Percentiles rank a stretch among this genome's conserved stretches.
phyloP scores from a whole-genome alignment of 2,888 invertebrate species.

The Dicyrtomina minuta region DNA sequence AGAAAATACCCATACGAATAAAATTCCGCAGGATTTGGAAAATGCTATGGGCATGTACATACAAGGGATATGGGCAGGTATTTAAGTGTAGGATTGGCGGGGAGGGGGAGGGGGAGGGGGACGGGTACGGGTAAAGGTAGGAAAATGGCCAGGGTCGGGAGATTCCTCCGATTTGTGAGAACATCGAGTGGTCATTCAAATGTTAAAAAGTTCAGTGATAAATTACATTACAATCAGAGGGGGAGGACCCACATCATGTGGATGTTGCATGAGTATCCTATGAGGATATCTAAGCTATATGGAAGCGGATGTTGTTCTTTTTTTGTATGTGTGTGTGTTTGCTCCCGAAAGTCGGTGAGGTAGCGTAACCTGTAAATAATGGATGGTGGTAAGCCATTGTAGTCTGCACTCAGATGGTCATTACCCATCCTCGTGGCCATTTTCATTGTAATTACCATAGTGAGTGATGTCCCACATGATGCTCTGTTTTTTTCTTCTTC shows the following conservation, averaged over 20 bases:
- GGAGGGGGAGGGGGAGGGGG: too few relatives aligned
- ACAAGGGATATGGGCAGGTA: not conserved
- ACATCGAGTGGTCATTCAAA: conserved; percentile 7
- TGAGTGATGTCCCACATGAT: conserved; percentile 25
- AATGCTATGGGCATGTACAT: not conserved
- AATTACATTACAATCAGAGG: conserved; percentile 17
- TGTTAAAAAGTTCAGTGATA: conserved; percentile 20
- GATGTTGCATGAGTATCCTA: conserved; percentile 5
- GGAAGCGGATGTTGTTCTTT: not conserved
- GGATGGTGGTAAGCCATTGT: not conserved
- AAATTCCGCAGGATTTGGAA: not conserved
- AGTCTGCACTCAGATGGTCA: conserved; percentile 9
- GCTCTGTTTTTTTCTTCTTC: not conserved
- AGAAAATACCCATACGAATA: too few relatives aligned
- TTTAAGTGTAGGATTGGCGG: too few relatives aligned
- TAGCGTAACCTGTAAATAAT: conserved; percentile 2
- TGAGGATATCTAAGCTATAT: not conserved
- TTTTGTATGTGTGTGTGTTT: not conserved
- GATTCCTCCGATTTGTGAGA: not conserved
- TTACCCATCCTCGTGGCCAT: conserved; percentile 14
- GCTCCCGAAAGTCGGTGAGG: not conserved
- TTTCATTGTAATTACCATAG: conserved; percentile 25
- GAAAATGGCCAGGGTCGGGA: not conserved
- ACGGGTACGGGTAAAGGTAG: not conserved
- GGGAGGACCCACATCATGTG: conserved; percentile 14